Percentiles rank a stretch among this genome's conserved stretches.
phyloP scores from a whole-genome alignment of 1,140 invertebrate genomes.

The Carposina sasakii region DNA sequence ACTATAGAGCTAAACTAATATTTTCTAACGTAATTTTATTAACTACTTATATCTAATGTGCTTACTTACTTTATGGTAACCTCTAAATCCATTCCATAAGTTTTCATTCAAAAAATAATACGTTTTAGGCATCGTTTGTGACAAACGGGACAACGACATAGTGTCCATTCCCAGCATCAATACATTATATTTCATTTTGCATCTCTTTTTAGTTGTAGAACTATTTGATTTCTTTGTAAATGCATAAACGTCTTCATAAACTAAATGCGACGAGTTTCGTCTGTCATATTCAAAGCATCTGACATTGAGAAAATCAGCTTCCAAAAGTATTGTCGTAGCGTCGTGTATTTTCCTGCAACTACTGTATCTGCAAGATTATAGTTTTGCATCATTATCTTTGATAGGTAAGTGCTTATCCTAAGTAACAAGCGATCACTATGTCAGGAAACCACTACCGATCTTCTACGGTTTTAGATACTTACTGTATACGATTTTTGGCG shows the following conservation, averaged over 20 bases:
- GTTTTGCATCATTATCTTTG: no score
- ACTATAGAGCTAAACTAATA: no score
- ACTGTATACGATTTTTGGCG: background rate
- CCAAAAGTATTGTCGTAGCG: constrained; percentile 38
- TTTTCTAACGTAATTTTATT: no score
- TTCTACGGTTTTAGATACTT: background rate
- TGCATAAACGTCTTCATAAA: constrained; percentile 48
- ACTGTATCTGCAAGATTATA: constrained; percentile 42
- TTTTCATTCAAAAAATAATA: constrained; percentile 77
- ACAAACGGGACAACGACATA: constrained; percentile 85
- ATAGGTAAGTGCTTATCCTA: no score
- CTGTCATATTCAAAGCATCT: constrained; percentile 55
- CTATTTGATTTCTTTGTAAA: constrained; percentile 42
- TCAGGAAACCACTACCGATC: background rate
- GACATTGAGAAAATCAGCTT: constrained; percentile 68
- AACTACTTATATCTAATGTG: no score
- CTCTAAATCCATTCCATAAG: constrained; percentile 66
- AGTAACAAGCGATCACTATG: background rate
- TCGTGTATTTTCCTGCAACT: constrained; percentile 47
- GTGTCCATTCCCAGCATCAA: constrained; percentile 88
- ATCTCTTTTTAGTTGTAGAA: constrained; percentile 22
- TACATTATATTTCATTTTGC: constrained; percentile 73
- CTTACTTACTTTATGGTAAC: constrained; percentile 73
- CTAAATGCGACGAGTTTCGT: constrained; percentile 37
- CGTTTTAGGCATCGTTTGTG: constrained; percentile 84